phyloP scores from a whole-genome alignment of 2,797 vertebrate genomes.

The Psittacula derbiana region DNA sequence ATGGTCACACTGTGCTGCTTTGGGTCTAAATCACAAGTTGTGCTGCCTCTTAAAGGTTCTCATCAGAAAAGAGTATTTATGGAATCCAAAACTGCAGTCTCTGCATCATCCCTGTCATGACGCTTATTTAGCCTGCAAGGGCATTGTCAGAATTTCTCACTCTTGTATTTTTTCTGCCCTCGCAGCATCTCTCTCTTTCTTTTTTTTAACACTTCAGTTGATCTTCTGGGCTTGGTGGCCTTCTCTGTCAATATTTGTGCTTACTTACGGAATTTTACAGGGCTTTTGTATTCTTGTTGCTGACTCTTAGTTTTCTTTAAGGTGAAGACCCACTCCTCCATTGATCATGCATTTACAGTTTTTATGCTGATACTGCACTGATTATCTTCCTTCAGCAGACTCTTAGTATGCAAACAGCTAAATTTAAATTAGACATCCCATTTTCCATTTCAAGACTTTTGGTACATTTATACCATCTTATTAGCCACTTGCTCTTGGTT shows the following conservation, averaged over 20 bases:
- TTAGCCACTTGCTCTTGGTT: background rate
- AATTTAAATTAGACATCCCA: background rate
- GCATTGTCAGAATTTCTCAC: background rate
- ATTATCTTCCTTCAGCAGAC: background rate
- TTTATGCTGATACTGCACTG: background rate
- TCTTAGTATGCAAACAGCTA: background rate
- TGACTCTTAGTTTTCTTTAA: background rate
- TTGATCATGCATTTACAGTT: background rate
- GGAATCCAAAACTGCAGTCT: constrained; percentile 27
- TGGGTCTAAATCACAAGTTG: background rate
- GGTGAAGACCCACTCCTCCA: background rate
- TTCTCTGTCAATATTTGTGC: background rate
- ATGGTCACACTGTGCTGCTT: background rate
- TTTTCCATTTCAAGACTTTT: background rate
- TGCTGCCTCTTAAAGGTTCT: background rate
- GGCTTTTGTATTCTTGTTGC: background rate
- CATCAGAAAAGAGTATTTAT: constrained; percentile 19
- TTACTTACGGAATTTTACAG: background rate
- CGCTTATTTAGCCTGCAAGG: background rate
- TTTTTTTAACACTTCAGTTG: background rate
- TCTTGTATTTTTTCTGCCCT: constrained; percentile 7
- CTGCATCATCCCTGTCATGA: background rate
- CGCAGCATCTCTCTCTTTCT: background rate
- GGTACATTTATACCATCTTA: background rate
- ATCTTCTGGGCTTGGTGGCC: background rate